These are phyloP conservation scores for Heliconius sara DNA, from an alignment of 2,888 invertebrate genomes.

Conservation along the genomic window DNA sequence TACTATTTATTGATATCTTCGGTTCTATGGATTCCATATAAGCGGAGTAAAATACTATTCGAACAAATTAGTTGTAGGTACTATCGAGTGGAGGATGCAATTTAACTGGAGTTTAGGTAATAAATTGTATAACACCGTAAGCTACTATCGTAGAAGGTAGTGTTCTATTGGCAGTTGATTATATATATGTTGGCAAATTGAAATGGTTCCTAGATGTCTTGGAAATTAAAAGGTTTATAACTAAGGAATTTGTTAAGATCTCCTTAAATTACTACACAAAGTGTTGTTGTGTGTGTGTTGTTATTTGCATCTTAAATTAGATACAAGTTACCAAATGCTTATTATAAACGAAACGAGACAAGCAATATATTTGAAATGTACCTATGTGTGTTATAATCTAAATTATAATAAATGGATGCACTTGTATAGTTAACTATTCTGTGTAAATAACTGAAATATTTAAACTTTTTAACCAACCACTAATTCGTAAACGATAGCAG, in stretches of 20 bases:
- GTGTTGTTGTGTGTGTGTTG: not conserved
- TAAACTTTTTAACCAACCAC: not conserved
- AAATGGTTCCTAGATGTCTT: slow-evolving; percentile 20
- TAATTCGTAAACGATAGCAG: not conserved
- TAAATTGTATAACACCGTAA: slow-evolving; percentile 46
- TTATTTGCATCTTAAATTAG: not conserved
- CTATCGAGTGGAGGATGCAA: slow-evolving; percentile 46
- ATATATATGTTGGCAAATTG: slow-evolving; percentile 26
- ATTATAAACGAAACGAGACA: not conserved
- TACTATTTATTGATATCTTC: slow-evolving; percentile 40
- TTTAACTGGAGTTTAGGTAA: slow-evolving; percentile 47
- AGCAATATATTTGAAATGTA: not conserved
- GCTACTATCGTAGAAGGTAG: slow-evolving; percentile 43
- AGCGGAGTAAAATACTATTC: slow-evolving; percentile 41
- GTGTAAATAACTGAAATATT: not conserved
- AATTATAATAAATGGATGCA: too few relatives aligned
- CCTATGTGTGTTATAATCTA: too few relatives aligned
- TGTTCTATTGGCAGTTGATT: slow-evolving; percentile 25
- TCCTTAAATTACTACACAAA: not conserved
- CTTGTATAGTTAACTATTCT: not conserved
- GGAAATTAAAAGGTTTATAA: slow-evolving; percentile 1
- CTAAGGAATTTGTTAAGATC: not conserved
- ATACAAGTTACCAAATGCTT: not conserved
- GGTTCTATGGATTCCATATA: slow-evolving; percentile 41
- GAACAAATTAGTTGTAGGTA: slow-evolving; percentile 46